Conservation (phyloP, 2,888 invertebrate species). For the Melieria picta region DNA sequence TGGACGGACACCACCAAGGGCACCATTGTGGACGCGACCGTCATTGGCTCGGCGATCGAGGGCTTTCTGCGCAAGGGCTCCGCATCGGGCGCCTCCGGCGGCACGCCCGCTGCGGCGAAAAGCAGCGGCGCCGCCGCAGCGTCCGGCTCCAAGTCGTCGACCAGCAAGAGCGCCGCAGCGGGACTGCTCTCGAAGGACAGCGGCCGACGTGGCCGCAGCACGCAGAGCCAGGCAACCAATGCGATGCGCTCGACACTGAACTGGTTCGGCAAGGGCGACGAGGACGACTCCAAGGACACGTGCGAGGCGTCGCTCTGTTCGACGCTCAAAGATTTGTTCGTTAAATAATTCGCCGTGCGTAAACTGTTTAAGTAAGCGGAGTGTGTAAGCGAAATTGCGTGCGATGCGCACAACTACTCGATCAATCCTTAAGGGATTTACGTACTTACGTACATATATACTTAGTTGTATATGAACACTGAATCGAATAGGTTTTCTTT, state of each 20-base stretch:
- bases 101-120: slow-evolving; percentile 42
- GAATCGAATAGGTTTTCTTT: no score
- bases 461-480: no score
- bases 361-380: slow-evolving; percentile 20
- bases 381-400: no score
- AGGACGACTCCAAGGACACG: slow-evolving; percentile 74
- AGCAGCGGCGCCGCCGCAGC: slow-evolving; percentile 18
- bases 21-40: slow-evolving; percentile 81
- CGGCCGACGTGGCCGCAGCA: slow-evolving; percentile 49
- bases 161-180: slow-evolving; percentile 37
- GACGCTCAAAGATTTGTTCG: slow-evolving; percentile 86
- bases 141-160: slow-evolving; percentile 36
- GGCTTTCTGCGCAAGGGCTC: slow-evolving; percentile 76
- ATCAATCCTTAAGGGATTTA: no score
- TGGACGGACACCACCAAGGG: slow-evolving; percentile 67
- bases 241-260: slow-evolving; percentile 61
- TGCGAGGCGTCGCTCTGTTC: slow-evolving; percentile 86
- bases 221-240: slow-evolving; percentile 53
- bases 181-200: slow-evolving; percentile 66
- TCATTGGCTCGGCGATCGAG: slow-evolving; percentile 85
- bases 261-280: slow-evolving; percentile 76
- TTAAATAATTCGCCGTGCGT: slow-evolving; percentile 72
- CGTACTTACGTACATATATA: no score
- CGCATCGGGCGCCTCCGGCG: slow-evolving; percentile 57
- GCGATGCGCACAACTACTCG: no score